Evolutionary conservation across 2,888 invertebrate genomes (phyloP), one percentile per base, ranked within the genome.

Genomic region (Pedicia rivosa): DNA sequence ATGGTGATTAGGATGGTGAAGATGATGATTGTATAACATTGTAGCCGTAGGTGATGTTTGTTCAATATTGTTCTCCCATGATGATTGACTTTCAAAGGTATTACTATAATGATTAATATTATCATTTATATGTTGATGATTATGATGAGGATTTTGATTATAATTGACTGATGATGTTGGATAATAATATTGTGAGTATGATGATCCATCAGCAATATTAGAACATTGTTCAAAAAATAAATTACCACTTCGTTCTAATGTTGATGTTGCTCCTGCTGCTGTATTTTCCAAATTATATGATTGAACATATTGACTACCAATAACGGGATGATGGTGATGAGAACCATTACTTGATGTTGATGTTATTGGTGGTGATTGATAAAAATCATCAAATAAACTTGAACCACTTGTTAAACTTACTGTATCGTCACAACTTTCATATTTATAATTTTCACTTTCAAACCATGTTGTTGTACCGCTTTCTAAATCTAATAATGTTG

Each of bases 361-460:
- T 10, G 41, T 42, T 35, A 48, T 48, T 31, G 47, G 48, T 12
- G 46, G 47, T 5, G 42, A 44, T 9, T n/a, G n/a, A 37, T 41
- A 42, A 35, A 42, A 41, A 16, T 43, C 44, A 35, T 45, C 45
- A 35, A 39, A 40, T 15, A 46, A 32, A 27, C 44, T 46, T 0
- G 46, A 35, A 22, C 53, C 55, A 36, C 48, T 48, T 25, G 59
- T 61, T 15, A 59, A 41, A 22, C 61, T 62, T 27, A 59, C 60
- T 20, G 59, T 57, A 24, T 61, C 61, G 36, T 61, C 61, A 40
- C 55, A 58, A 42, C 53, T 57, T 43, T 59, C 59, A 35, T 59
- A 56, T 43, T 54, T 51, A 36, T 45, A 37, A 5, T 8, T 14
- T 9, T 33, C 33, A 10, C 22, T 2, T 15, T 22, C 33, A 24